Percentiles rank a stretch among this genome's conserved stretches.
Evolutionary conservation across 2,113 vertebrate genomes (phyloP).

Genomic region (Neogale vison): DNA sequence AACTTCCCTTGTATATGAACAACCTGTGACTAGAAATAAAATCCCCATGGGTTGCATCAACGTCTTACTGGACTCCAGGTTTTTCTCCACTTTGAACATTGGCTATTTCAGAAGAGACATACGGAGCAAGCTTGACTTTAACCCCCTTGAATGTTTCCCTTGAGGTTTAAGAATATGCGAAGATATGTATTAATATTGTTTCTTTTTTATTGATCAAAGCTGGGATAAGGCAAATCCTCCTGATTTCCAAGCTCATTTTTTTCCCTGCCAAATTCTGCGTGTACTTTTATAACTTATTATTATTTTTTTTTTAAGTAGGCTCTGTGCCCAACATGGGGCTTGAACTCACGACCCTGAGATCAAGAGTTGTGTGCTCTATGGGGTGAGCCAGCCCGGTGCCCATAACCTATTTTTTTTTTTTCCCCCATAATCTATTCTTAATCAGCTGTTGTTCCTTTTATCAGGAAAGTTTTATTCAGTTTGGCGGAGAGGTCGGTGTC

Average conservation of each 20-base stretch:
- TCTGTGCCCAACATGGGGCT: neutral
- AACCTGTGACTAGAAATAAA: neutral
- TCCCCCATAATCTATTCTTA: too few species aligned
- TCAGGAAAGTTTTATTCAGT: neutral
- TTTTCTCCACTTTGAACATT: neutral
- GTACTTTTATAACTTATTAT: neutral
- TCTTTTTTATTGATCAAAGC: neutral
- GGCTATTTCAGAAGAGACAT: neutral
- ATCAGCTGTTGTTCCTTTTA: neutral
- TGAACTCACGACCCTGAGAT: neutral
- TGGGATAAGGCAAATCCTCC: neutral
- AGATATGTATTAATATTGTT: neutral
- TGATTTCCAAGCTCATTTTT: neutral
- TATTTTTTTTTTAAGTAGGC: neutral
- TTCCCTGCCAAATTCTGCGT: neutral
- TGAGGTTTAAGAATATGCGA: neutral
- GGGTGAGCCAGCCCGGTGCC: neutral
- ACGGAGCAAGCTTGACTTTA: neutral
- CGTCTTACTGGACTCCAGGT: neutral
- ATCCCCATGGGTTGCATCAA: neutral
- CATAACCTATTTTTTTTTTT: too few species aligned
- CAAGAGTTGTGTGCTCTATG: neutral
- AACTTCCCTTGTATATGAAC: neutral
- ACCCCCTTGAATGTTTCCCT: neutral
- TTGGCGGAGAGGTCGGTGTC: neutral